These are phyloP conservation scores for Orthosia incerta DNA, from an alignment of 2,888 invertebrate genomes.

Conservation along the genomic window DNA sequence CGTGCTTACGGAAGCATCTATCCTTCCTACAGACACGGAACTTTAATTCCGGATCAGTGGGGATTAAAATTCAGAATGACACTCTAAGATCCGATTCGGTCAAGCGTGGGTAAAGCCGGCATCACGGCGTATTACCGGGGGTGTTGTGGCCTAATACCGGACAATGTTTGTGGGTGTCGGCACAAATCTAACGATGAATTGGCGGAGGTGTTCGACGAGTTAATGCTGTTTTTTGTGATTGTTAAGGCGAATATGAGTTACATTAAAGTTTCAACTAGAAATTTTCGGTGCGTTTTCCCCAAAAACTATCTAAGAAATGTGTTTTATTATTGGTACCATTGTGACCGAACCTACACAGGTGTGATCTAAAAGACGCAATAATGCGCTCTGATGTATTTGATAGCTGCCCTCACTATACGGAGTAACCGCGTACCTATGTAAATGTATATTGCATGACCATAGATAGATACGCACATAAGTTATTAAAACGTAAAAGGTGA, in stretches of 20 bases:
- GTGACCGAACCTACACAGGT: no score
- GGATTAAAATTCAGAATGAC: no score
- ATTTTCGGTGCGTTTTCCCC: neutral
- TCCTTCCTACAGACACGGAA: conserved; percentile 57
- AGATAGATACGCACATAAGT: no score
- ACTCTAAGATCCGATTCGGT: conserved; percentile 53
- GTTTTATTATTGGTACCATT: no score
- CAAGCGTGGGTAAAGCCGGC: conserved; percentile 49
- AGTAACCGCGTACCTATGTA: no score
- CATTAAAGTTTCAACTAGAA: neutral
- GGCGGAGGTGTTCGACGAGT: conserved; percentile 28
- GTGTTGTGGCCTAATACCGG: conserved; percentile 51
- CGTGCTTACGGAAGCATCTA: conserved; percentile 61
- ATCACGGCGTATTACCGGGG: conserved; percentile 43
- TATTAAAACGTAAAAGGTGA: no score
- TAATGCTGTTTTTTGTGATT: conserved; percentile 35
- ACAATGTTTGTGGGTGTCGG: conserved; percentile 75
- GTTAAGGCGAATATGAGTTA: conserved; percentile 36
- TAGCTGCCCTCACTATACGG: no score
- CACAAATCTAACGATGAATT: conserved; percentile 65
- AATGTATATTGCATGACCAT: no score
- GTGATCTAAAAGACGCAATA: no score
- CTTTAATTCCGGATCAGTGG: conserved; percentile 68
- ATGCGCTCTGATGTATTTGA: no score
- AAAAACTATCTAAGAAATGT: no score